A percentile compares a stretch with the other conserved stretches of the same genome.
Evolutionary conservation across 1,140 invertebrate genomes (phyloP).

Genomic region (Lepidostoma basale): DNA sequence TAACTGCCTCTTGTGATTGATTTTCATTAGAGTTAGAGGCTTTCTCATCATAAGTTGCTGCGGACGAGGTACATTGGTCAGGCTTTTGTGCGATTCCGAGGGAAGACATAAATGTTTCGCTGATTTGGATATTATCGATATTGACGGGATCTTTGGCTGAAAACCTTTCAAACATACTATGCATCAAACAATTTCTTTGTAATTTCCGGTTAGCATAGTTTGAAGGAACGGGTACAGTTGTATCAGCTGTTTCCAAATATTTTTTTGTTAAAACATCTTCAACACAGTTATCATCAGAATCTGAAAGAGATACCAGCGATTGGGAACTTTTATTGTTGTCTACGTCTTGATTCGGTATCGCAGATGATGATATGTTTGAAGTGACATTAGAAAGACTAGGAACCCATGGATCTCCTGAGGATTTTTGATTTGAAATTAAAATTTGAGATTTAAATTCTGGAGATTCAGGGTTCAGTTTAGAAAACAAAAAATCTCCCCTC

Average conservation of each 20-base stretch:
- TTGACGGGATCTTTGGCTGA: background rate
- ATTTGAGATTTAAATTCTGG: constrained; percentile 2
- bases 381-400: too few species aligned
- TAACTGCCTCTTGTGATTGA: background rate
- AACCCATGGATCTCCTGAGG: too few species aligned
- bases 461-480: background rate
- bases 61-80: too few species aligned
- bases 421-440: too few species aligned
- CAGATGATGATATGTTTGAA: too few species aligned
- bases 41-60: background rate
- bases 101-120: too few species aligned
- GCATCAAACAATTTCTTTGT: constrained; percentile 4
- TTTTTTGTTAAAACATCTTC: too few species aligned
- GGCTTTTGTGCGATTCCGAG: too few species aligned
- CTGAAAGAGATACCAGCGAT: background rate
- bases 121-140: constrained; percentile 3
- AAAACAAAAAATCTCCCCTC: too few species aligned
- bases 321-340: too few species aligned
- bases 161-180: constrained; percentile 7
- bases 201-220: background rate
- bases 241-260: too few species aligned
- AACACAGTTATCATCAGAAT: background rate
- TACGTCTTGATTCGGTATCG: too few species aligned
- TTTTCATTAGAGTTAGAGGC: background rate
- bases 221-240: background rate